Conservation (phyloP, 2,113 vertebrate genomes). For the Gnathonemus longibarbis region DNA sequence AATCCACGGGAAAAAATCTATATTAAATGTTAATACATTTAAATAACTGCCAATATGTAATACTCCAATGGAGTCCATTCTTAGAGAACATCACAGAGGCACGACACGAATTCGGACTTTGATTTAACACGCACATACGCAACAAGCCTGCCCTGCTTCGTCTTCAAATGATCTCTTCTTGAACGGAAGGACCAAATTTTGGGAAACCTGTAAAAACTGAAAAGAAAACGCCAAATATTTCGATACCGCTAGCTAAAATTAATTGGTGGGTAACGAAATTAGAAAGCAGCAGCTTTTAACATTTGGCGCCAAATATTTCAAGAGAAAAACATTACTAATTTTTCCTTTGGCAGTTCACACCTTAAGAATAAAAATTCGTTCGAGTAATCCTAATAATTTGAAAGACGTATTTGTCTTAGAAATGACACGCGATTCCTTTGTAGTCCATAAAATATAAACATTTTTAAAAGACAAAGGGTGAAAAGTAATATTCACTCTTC, state of each 20-base stretch:
- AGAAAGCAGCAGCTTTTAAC: not conserved
- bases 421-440: not conserved
- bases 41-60: not conserved
- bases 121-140: not conserved
- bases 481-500: not conserved
- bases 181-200: conserved; percentile 83
- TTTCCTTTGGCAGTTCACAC: not conserved
- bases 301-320: not conserved
- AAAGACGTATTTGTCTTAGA: not conserved
- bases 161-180: conserved; percentile 84
- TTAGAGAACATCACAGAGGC: not conserved
- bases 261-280: not conserved
- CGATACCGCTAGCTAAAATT: conserved; percentile 62
- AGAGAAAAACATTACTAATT: not conserved
- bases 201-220: conserved; percentile 56
- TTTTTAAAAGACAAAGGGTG: not conserved
- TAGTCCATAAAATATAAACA: not conserved
- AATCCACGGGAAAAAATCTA: not conserved
- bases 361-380: not conserved
- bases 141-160: conserved; percentile 53
- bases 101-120: not conserved
- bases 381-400: not conserved
- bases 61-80: not conserved
- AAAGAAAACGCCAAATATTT: conserved; percentile 73
- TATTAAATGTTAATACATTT: not conserved